These are phyloP conservation scores for Drosophila kurseongensis DNA, from an alignment of 1,140 invertebrate genomes.

Conservation along the genomic window DNA sequence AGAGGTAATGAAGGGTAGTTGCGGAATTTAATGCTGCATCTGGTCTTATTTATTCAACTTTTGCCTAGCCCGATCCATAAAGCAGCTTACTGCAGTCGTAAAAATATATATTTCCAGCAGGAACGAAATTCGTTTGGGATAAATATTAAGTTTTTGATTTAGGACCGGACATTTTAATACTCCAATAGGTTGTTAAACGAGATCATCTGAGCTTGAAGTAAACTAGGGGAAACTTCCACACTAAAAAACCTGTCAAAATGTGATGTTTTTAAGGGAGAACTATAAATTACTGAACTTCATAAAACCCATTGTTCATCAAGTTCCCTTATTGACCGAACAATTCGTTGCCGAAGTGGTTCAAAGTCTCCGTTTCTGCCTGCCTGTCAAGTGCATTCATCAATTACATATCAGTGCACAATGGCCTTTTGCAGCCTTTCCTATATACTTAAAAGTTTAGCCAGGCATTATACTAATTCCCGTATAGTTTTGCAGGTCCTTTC, in stretches of 20 bases:
- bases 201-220: conserved; percentile 7
- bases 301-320: conserved; percentile 1
- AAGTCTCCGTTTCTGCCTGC: conserved; percentile 10
- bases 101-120: conserved; percentile 35
- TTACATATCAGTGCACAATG: conserved; percentile 40
- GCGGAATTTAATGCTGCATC: conserved; percentile 35
- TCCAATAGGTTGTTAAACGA: conserved; percentile 7
- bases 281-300: background rate
- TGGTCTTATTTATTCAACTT: conserved; percentile 55
- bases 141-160: conserved; percentile 51
- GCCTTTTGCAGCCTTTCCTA: conserved; percentile 11
- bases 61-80: conserved; percentile 34
- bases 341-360: background rate
- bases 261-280: conserved; percentile 1
- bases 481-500: conserved; percentile 40
- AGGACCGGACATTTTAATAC: conserved; percentile 13
- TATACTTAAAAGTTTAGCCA: conserved; percentile 33
- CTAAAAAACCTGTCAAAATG: conserved; percentile 7
- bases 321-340: background rate
- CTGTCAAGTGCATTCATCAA: conserved; percentile 42
- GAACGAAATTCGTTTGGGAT: background rate
- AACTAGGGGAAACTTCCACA: conserved; percentile 5
- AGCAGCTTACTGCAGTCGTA: conserved; percentile 50
- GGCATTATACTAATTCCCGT: conserved; percentile 41
- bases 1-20: conserved; percentile 17